phyloP scores from a whole-genome alignment of 2,888 invertebrate genomes.

The Alentia gelatinosa region DNA sequence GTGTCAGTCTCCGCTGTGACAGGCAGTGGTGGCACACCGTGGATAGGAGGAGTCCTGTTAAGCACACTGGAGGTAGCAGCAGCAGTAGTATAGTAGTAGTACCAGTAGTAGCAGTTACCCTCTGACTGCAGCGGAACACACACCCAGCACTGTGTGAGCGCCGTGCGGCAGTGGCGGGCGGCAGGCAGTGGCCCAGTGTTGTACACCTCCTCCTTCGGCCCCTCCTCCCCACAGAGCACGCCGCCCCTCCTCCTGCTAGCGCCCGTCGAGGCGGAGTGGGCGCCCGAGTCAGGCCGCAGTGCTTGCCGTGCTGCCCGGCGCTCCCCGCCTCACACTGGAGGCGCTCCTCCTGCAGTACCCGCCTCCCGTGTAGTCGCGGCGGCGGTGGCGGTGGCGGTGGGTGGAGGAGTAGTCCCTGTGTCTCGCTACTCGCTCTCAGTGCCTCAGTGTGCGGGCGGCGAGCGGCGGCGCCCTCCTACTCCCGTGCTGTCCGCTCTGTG shows the following conservation, averaged over 20 bases:
- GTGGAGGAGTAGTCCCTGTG: not conserved
- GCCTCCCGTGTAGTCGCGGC: not conserved
- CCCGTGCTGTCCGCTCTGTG: not conserved
- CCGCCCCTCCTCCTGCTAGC: slow-evolving; percentile 2
- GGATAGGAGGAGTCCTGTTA: not conserved
- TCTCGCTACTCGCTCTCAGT: not conserved
- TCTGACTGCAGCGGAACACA: not conserved
- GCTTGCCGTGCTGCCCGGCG: no score
- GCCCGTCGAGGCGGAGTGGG: no score
- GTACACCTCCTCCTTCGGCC: slow-evolving; percentile 3
- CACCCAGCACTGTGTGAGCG: not conserved
- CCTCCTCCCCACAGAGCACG: slow-evolving; percentile 29
- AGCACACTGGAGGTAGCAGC: not conserved
- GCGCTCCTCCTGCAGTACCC: not conserved
- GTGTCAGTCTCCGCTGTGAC: not conserved
- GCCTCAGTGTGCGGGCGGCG: not conserved
- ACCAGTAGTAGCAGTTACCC: not conserved
- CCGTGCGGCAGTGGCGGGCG: not conserved
- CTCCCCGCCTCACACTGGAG: no score
- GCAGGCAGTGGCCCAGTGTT: not conserved
- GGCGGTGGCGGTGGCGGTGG: slow-evolving; percentile 16
- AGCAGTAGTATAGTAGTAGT: not conserved
- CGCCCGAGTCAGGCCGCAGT: no score
- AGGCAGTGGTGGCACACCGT: not conserved
- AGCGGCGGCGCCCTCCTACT: not conserved